Conservation (phyloP, 1,140 invertebrate genomes). For the Odontomachus brunneus region DNA sequence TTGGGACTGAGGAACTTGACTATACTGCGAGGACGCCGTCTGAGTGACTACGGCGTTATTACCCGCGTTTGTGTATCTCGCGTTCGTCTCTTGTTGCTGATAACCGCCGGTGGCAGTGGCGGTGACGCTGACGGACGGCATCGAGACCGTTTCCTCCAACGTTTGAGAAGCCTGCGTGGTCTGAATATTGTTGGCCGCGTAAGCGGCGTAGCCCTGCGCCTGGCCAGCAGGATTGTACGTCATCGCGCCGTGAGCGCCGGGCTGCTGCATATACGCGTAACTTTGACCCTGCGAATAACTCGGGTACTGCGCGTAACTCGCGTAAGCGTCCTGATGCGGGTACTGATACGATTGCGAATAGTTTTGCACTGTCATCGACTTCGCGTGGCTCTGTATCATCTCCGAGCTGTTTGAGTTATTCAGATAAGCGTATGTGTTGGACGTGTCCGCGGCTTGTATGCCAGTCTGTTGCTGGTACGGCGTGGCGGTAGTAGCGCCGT, state of each 20-base stretch:
- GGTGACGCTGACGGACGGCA: neutral
- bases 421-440: slow-evolving; percentile 51
- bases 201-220: slow-evolving; percentile 82
- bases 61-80: slow-evolving; percentile 86
- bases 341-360: slow-evolving; percentile 77
- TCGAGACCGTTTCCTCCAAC: neutral
- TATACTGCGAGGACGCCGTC: slow-evolving; percentile 80
- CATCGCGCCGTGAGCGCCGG: slow-evolving; percentile 70
- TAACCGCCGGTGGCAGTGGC: slow-evolving; percentile 14
- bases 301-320: slow-evolving; percentile 70
- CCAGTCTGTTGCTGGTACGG: slow-evolving; percentile 61
- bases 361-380: slow-evolving; percentile 71
- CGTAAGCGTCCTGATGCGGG: slow-evolving; percentile 74
- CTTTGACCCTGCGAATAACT: slow-evolving; percentile 66
- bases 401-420: slow-evolving; percentile 70
- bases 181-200: slow-evolving; percentile 65
- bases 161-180: slow-evolving; percentile 43
- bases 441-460: slow-evolving; percentile 37
- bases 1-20: slow-evolving; percentile 69
- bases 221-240: slow-evolving; percentile 83
- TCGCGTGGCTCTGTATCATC: slow-evolving; percentile 82
- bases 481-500: neutral
- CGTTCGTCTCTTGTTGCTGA: slow-evolving; percentile 74
- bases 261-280: slow-evolving; percentile 67
- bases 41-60: slow-evolving; percentile 78